phyloP scores from a whole-genome alignment of 1,140 invertebrate species.

The Neodiprion virginianus region DNA sequence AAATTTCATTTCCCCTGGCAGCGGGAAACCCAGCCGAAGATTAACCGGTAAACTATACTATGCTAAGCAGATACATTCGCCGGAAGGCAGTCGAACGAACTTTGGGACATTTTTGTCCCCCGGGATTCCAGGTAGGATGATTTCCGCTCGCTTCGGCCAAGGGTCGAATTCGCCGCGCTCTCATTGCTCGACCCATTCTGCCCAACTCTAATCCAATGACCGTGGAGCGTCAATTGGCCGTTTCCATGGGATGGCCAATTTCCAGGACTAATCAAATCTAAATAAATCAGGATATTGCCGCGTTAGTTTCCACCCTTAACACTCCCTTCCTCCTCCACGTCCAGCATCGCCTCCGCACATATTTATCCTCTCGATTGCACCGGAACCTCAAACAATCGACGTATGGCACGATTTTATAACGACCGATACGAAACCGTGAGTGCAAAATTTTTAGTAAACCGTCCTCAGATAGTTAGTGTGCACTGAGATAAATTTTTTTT shows the following conservation, averaged over 20 bases:
- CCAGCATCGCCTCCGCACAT: not conserved
- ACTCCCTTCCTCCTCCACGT: not conserved
- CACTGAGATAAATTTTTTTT: no score
- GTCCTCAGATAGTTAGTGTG: no score
- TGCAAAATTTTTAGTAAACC: no score
- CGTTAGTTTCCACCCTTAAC: slow-evolving; percentile 2
- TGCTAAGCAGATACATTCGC: no score
- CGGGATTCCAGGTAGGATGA: not conserved
- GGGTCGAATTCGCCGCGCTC: not conserved
- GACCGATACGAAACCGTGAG: no score
- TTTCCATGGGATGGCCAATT: slow-evolving; percentile 4
- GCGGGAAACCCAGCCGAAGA: not conserved
- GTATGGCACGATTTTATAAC: no score
- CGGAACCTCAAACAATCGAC: no score
- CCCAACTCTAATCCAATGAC: not conserved
- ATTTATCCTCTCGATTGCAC: not conserved
- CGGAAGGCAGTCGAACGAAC: not conserved
- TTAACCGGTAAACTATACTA: not conserved
- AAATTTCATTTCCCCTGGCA: not conserved
- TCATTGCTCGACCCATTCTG: not conserved
- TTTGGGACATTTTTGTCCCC: not conserved
- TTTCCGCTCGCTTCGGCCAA: not conserved
- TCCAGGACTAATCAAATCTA: slow-evolving; percentile 5
- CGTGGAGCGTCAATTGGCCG: slow-evolving; percentile 2
- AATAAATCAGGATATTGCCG: slow-evolving; percentile 4